Evolutionary conservation across 2,888 invertebrate species (phyloP), one percentile per base, ranked within the genome.

Genomic region (Oxytorus armatus): DNA sequence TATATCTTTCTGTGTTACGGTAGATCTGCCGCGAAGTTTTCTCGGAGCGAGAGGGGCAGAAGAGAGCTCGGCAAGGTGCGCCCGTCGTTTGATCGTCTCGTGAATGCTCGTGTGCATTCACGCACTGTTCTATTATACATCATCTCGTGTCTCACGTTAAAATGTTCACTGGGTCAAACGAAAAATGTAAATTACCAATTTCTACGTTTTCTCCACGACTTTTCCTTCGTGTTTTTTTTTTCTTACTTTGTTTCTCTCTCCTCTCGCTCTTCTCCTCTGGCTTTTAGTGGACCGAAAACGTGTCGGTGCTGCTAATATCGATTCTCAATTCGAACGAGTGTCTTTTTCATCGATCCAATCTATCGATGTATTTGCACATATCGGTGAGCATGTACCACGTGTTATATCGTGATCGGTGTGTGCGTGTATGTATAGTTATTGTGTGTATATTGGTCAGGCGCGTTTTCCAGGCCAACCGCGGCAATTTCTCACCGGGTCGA

Each of bases 171-270:
- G 73, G 80, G 80, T 80, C 80, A 74, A 68, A 29, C 68, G 47
- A 72, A 81, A 80, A 77, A 81, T 81, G 72, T 57, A 65, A 77
- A 80, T 80, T 21, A 49, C 18, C 33, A 79, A 72, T 77, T 77
- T 74, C 68, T 57, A 69, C 68, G 57, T 77, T 73, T 81, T 81
- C 69, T 63, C 25, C 47, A 23, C 53, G 8, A 23, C 14, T 51
- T 49, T 78, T 53, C 51, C 36, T 73, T 53, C 33, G 33, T 51
- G 8, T 3, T 39, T 53, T 57, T 10, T n/a, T 18, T 42, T 21
- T 44, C 11, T 14, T 4, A 3, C 44, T n/a, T 29, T 21, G n/a
- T 57, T 16, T 8, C 14, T 42, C 61, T 39, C 18, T 11, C 59
- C 18, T 11, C 59, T 11, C 59, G 18, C 39, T 16, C 18, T 39